These are phyloP conservation scores for Tokudaia tokunoshimensis DNA, from an alignment of 2,797 vertebrate species.

Conservation along the genomic window DNA sequence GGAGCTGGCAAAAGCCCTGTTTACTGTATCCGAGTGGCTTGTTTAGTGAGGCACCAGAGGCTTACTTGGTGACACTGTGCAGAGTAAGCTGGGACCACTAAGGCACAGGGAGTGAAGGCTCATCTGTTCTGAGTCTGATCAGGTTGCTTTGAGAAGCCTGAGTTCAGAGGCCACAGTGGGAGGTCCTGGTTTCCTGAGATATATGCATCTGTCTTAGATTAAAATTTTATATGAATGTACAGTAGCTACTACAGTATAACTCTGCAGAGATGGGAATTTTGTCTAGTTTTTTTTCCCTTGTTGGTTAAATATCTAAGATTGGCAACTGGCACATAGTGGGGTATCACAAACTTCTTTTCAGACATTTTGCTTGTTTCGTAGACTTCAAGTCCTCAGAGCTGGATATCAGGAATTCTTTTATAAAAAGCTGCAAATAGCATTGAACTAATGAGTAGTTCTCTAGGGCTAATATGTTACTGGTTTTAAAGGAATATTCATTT, in stretches of 20 bases:
- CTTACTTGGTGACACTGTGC: background rate
- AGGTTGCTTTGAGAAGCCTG: background rate
- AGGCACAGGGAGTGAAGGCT: background rate
- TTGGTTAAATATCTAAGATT: conserved; percentile 40
- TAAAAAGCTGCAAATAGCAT: background rate
- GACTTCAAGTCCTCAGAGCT: conserved; percentile 1
- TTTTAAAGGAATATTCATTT: conserved; percentile 47
- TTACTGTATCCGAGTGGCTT: background rate
- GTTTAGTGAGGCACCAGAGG: background rate
- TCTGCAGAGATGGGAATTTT: background rate
- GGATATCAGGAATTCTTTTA: background rate
- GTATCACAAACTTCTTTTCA: background rate
- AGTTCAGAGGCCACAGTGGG: background rate
- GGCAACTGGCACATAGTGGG: background rate
- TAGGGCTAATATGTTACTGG: conserved; percentile 16
- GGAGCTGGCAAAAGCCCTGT: background rate
- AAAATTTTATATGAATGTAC: conserved; percentile 26
- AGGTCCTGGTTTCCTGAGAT: conserved; percentile 42
- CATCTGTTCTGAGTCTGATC: background rate
- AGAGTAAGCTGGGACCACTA: background rate
- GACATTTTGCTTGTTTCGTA: conserved; percentile 51
- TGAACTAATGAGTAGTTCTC: conserved; percentile 48
- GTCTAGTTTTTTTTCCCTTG: background rate
- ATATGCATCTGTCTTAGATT: conserved; percentile 14
- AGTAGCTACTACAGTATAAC: background rate